A percentile compares a stretch with the other conserved stretches of the same genome.
phyloP scores from a whole-genome alignment of 1,140 invertebrate species.

The Tenebrio molitor region DNA sequence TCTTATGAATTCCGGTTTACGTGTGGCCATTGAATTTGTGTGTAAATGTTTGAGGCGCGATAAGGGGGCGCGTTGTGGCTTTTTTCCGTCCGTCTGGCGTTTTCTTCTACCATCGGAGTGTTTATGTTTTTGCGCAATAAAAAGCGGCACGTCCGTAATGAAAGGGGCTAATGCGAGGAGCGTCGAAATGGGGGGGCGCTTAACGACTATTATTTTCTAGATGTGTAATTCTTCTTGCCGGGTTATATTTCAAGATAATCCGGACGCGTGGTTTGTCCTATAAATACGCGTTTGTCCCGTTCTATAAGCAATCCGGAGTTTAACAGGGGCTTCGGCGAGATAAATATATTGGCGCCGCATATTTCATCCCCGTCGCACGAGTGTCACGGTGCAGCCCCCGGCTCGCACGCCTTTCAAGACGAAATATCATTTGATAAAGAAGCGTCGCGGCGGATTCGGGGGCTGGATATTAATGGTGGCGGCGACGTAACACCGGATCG shows the following conservation, averaged over 20 bases:
- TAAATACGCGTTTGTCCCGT: conserved; percentile 35
- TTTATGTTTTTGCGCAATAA: conserved; percentile 2
- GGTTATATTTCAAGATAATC: conserved; percentile 34
- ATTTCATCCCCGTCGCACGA: conserved; percentile 32
- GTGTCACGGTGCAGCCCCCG: neutral
- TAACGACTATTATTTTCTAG: conserved; percentile 8
- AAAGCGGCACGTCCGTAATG: neutral
- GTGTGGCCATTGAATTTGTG: conserved; percentile 9
- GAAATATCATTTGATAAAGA: conserved; percentile 42
- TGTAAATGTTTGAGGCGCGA: conserved; percentile 14
- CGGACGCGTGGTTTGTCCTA: conserved; percentile 4
- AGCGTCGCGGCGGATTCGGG: neutral
- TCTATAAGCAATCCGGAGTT: conserved; percentile 27
- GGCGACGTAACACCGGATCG: too few relatives aligned
- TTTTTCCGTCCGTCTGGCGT: neutral
- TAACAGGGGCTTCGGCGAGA: conserved; percentile 21
- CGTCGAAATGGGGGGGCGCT: neutral
- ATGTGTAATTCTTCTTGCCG: conserved; percentile 7
- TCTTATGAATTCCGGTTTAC: conserved; percentile 8
- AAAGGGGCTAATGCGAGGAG: neutral
- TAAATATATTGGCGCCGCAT: conserved; percentile 43
- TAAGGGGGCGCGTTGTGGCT: neutral
- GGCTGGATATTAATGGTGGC: too few relatives aligned
- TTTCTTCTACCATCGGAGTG: neutral
- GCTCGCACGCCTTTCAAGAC: conserved; percentile 31